Evolutionary conservation across 2,888 invertebrate species (phyloP), one percentile per base, ranked within the genome.

Genomic region (Busseola fusca): DNA sequence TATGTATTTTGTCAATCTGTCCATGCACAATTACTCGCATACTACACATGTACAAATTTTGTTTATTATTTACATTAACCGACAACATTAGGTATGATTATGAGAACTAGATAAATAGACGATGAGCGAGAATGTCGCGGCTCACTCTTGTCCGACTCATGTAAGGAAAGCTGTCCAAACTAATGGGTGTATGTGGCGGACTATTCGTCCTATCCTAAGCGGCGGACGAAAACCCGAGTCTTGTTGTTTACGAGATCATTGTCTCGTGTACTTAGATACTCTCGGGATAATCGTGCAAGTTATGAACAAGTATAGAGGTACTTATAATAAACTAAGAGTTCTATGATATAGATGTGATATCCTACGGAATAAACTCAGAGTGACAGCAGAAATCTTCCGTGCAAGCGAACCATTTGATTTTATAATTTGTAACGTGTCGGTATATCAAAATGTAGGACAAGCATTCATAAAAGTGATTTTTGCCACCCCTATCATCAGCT

Each of bases 31-130:
- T 91, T 91, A 92, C 91, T 93, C 91, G 92, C 93, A 90, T 90
- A 88, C 94, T 94, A 94, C 92, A 90, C 91, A 92, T 91, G 90
- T 93, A 94, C 90, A 93, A 92, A 91, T 91, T 91, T 91, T 87
- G 83, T 90, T 90, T 89, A 91, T 86, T 93, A 93, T 93, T 92
- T 93, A 87, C 92, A 93, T 89, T 88, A 85, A 87, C 86, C 85
- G 86, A 88, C 83, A 87, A 87, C 84, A 84, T 86, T 87, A 86
- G 74, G 82, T 84, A 83, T 82, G 82, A 78, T 76, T 75, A 81
- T 80, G 84, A 81, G 69, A 84, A 78, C 82, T 82, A 82, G 77
- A 80, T 77, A 76, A 83, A 78, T 78, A 84, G 78, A 81, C 76
- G 73, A 80, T 73, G 79, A 72, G 71, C 73, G 75, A 78, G 74